Evolutionary conservation across 2,113 vertebrate genomes (phyloP).

Genomic region (Eleginops maclovinus): DNA sequence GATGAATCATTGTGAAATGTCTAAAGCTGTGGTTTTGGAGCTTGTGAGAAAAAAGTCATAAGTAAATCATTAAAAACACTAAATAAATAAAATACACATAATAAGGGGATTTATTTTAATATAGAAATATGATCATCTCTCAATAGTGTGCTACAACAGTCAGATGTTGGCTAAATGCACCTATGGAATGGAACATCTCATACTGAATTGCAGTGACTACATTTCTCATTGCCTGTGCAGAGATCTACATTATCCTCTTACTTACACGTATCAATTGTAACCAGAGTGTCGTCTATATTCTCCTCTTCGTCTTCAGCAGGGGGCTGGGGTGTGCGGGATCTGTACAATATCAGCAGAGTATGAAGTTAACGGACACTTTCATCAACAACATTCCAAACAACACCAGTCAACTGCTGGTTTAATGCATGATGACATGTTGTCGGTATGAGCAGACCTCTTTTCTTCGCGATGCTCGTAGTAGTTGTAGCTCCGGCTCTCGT

Average conservation of each 20-base stretch:
- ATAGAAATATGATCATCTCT: no score
- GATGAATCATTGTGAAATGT: no score
- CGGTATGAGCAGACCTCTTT: conserved; percentile 80
- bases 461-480: conserved; percentile 91
- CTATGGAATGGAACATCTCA: no score
- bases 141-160: no score
- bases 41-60: neutral
- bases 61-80: no score
- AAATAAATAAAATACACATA: no score
- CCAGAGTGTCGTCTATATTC: conserved; percentile 88
- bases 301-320: conserved; percentile 93
- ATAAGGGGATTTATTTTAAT: no score
- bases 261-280: conserved; percentile 93
- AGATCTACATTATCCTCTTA: conserved; percentile 18
- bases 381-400: neutral
- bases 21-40: no score
- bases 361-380: neutral
- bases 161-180: neutral
- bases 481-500: conserved; percentile 85
- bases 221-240: neutral
- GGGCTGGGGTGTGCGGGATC: conserved; percentile 89
- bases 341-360: conserved; percentile 53
- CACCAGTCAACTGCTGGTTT: neutral
- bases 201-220: neutral
- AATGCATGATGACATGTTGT: neutral